These are phyloP conservation scores for Tubulanus polymorphus DNA, from an alignment of 2,888 invertebrate species.

Conservation along the genomic window DNA sequence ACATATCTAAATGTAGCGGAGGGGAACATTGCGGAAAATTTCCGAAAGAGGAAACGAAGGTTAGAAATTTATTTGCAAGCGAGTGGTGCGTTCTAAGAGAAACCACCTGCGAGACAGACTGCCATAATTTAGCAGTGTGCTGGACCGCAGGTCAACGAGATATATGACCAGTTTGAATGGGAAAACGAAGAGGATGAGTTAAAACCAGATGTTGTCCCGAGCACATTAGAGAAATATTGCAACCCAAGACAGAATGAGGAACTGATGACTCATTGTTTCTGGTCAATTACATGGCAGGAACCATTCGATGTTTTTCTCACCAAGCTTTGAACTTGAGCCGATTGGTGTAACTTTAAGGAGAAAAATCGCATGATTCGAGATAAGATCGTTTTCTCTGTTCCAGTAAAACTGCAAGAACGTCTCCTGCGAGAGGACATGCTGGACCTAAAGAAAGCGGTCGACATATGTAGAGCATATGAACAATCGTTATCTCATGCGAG, in stretches of 20 bases:
- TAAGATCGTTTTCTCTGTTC: constrained; percentile 18
- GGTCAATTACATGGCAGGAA: constrained; percentile 11
- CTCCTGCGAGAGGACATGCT: constrained; percentile 16
- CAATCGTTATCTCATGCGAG: constrained; percentile 15
- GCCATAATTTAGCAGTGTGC: constrained; percentile 2
- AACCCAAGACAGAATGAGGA: constrained; percentile 20
- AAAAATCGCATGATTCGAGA: constrained; percentile 20
- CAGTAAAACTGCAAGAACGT: constrained; percentile 17
- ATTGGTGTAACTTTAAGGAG: constrained; percentile 18
- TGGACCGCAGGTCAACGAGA: constrained; percentile 4
- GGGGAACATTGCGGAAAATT: neutral
- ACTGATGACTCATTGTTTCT: constrained; percentile 19
- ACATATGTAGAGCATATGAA: constrained; percentile 17
- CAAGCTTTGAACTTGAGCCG: constrained; percentile 14
- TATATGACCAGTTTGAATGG: constrained; percentile 15
- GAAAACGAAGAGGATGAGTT: constrained; percentile 5
- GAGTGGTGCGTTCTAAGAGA: neutral
- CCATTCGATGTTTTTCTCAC: constrained; percentile 19
- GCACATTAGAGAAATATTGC: constrained; percentile 17
- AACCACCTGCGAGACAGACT: neutral
- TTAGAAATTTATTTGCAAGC: neutral
- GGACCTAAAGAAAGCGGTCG: constrained; percentile 9
- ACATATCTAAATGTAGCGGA: neutral
- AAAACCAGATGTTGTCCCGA: constrained; percentile 9
- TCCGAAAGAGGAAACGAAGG: neutral